Conservation (phyloP, 64 coral and sea anemone species). For the Astreopora myriophthalma region DNA sequence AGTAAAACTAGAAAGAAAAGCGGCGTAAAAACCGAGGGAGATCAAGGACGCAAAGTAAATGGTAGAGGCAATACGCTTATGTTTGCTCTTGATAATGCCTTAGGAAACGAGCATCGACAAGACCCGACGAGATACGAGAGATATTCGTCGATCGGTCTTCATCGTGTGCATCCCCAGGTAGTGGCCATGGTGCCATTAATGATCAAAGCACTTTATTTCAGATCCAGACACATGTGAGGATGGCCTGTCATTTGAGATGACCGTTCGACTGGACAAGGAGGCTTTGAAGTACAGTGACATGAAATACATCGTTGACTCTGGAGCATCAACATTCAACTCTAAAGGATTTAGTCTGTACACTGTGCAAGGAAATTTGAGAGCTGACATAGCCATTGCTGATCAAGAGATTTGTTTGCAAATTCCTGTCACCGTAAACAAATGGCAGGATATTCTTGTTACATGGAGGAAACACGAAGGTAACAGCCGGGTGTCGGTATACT, state of each 20-base stretch:
- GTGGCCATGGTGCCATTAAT: not conserved
- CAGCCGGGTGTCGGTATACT: too few relatives aligned
- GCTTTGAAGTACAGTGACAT: slow-evolving; percentile 66
- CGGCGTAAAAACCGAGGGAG: too few relatives aligned
- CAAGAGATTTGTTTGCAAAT: slow-evolving; percentile 87
- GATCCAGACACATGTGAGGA: slow-evolving; percentile 89
- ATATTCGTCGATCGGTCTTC: too few relatives aligned
- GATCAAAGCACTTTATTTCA: not conserved
- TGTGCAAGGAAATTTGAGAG: slow-evolving; percentile 75
- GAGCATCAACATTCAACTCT: slow-evolving; percentile 96
- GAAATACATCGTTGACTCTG: slow-evolving; percentile 92
- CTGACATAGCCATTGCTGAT: slow-evolving; percentile 90
- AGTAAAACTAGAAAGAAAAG: too few relatives aligned
- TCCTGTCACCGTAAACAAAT: slow-evolving; percentile 68
- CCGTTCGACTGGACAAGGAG: slow-evolving; percentile 76
- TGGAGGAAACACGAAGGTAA: slow-evolving; percentile 93
- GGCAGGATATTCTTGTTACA: slow-evolving; percentile 93
- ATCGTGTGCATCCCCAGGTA: too few relatives aligned
- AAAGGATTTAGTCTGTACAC: slow-evolving; percentile 92
- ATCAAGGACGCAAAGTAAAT: too few relatives aligned
- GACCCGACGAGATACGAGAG: too few relatives aligned
- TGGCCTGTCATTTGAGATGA: slow-evolving; percentile 98
- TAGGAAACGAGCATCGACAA: too few relatives aligned
- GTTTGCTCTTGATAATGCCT: too few relatives aligned
- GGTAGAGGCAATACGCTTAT: too few relatives aligned